Conservation (phyloP, 2,797 vertebrate species). For the Smutsia gigantea region DNA sequence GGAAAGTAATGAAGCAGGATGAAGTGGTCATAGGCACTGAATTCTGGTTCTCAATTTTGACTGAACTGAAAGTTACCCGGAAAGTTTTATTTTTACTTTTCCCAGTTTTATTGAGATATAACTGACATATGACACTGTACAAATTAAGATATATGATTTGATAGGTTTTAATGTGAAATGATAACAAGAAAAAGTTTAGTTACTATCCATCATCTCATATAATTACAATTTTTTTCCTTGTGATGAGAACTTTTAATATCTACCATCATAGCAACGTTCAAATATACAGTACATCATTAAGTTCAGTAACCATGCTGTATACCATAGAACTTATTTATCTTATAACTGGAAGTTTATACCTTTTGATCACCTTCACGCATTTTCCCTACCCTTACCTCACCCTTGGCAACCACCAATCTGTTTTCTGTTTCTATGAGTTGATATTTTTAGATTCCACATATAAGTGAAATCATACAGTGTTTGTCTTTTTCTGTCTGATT, state of each 20-base stretch:
- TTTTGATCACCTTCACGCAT: neutral
- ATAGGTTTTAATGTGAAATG: neutral
- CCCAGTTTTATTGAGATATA: neutral
- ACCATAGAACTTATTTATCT: neutral
- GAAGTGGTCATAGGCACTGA: neutral
- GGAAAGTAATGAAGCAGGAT: neutral
- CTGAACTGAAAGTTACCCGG: neutral
- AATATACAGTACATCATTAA: neutral
- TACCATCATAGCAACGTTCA: neutral
- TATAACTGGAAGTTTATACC: neutral
- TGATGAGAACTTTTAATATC: neutral
- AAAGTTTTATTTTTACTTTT: neutral
- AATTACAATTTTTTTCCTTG: neutral
- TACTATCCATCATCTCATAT: neutral
- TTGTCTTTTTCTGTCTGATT: neutral
- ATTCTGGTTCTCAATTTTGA: neutral
- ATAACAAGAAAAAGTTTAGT: neutral
- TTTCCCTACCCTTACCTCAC: neutral
- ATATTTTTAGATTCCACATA: neutral
- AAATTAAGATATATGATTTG: neutral
- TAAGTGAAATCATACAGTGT: neutral
- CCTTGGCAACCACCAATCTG: neutral
- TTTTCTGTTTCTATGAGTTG: neutral
- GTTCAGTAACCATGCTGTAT: neutral
- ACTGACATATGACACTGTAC: neutral